These are phyloP conservation scores for Drosophila pruinosa DNA, from an alignment of 1,140 invertebrate species.

Conservation along the genomic window DNA sequence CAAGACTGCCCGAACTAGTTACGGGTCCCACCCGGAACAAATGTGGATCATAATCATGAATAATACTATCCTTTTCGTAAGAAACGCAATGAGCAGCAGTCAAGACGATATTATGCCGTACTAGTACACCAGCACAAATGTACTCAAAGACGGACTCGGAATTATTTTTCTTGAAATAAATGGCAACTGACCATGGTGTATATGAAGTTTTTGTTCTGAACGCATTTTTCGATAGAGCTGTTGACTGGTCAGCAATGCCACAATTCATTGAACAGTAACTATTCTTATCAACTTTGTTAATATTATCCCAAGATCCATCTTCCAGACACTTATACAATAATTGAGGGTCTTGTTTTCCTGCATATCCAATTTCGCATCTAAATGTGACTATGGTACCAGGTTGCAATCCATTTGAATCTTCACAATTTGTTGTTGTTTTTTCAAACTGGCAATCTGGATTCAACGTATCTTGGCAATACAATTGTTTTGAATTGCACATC, in stretches of 20 bases:
- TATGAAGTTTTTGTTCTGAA: accelerated
- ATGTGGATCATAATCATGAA: too few relatives aligned
- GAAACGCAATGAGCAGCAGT: constrained; percentile 38
- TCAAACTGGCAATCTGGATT: neutral
- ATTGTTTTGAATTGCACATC: neutral
- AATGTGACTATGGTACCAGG: neutral
- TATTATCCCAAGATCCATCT: constrained; percentile 12
- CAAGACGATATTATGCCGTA: constrained; percentile 5
- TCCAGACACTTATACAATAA: neutral
- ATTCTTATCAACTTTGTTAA: neutral
- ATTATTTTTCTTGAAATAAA: neutral
- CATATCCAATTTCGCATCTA: neutral
- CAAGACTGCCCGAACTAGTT: accelerated
- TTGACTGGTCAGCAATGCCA: accelerated
- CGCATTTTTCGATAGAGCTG: accelerated
- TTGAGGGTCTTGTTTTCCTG: too few relatives aligned
- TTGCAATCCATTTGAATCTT: neutral
- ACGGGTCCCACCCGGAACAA: neutral
- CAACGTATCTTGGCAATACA: neutral
- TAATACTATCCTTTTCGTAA: accelerated
- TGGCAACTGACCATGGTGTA: neutral
- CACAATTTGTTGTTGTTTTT: neutral
- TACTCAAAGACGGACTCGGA: accelerated
- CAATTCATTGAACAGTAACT: neutral
- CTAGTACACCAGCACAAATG: constrained; percentile 8